phyloP scores from a whole-genome alignment of 2,113 vertebrate species.

The Corythornis vintsioides region DNA sequence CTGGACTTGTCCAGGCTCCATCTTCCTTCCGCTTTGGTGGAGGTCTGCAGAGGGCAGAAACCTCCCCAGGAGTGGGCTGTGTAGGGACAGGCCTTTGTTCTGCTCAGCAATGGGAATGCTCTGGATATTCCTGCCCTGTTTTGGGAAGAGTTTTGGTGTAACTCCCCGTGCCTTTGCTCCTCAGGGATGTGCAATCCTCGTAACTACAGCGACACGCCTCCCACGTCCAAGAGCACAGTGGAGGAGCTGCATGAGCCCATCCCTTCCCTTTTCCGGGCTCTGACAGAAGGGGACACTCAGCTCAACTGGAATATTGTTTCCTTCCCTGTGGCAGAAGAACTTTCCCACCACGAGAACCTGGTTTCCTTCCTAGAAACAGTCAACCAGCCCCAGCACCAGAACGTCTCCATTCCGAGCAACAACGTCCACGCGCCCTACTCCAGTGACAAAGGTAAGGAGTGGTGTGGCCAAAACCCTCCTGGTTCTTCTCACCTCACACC shows the following conservation, averaged over 20 bases:
- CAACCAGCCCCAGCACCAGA: conserved; percentile 87
- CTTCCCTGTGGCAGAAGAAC: conserved; percentile 94
- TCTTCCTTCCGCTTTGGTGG: not conserved
- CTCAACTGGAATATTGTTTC: conserved; percentile 97
- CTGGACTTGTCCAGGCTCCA: not conserved
- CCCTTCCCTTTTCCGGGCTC: conserved; percentile 94
- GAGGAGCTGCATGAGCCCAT: conserved; percentile 97
- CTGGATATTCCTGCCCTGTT: not conserved
- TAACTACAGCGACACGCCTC: conserved; percentile 96
- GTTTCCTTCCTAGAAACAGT: conserved; percentile 94
- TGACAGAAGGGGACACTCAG: conserved; percentile 92
- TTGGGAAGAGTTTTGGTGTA: not conserved
- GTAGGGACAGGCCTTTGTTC: not conserved
- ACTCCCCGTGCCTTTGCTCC: not conserved
- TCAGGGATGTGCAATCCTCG: conserved; percentile 98
- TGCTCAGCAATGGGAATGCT: not conserved
- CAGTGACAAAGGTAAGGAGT: conserved; percentile 85
- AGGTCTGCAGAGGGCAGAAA: not conserved
- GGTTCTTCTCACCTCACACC: not conserved
- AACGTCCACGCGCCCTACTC: conserved; percentile 89
- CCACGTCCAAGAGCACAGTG: conserved; percentile 96
- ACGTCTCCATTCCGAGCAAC: conserved; percentile 89
- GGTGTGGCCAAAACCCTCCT: not conserved
- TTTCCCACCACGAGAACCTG: conserved; percentile 93
- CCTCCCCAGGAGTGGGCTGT: not conserved